Evolutionary conservation across 1,140 invertebrate genomes (phyloP), one percentile per base, ranked within the genome.

Genomic region (Ganaspis sp.): DNA sequence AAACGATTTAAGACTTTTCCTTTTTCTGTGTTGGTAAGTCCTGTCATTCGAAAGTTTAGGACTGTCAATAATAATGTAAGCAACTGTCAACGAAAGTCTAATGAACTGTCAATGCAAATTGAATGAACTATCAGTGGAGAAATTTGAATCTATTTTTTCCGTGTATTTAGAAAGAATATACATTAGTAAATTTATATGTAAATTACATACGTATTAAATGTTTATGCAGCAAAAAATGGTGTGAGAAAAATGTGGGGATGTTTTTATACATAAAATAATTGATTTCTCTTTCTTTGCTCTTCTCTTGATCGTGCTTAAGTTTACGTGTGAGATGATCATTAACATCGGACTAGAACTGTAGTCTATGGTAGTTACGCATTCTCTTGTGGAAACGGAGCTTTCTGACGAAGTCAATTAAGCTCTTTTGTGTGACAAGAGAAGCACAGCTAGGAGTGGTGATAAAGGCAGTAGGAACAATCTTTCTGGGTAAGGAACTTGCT

Each of bases 371-470:
- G 72, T 83, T 81, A 79, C 74, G 78, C 78, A 75, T 74, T 73
- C 74, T 78, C 76, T 76, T 53, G 73, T 71, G 58, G 79, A 79
- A 74, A 45, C 64, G 64, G 72, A 78, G 76, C 79, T 81, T 84
- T 75, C 84, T 85, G 84, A 86, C 85, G 81, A 87, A 87, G 84
- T 87, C 84, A 87, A 87, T 87, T 87, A 87, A 84, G 85, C 79
- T 78, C 83, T 86, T 85, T 82, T 81, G 83, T 86, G 74, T 34
- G 58, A 64, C 23, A 78, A 64, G 75, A 75, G 75, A 76, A 82
- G 64, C 73, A 78, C 74, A 37, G 70, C 15, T 70, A 80, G 81
- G 81, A 81, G 79, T 80, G 82, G 76, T 38, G 77, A 70, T 75
- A 34, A 74, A 74, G 17, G 42, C 34, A 70, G 58, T 70, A 21